Percentiles rank a stretch among this genome's conserved stretches.
phyloP scores from a whole-genome alignment of 2,797 vertebrate species.

The Potorous gilbertii region DNA sequence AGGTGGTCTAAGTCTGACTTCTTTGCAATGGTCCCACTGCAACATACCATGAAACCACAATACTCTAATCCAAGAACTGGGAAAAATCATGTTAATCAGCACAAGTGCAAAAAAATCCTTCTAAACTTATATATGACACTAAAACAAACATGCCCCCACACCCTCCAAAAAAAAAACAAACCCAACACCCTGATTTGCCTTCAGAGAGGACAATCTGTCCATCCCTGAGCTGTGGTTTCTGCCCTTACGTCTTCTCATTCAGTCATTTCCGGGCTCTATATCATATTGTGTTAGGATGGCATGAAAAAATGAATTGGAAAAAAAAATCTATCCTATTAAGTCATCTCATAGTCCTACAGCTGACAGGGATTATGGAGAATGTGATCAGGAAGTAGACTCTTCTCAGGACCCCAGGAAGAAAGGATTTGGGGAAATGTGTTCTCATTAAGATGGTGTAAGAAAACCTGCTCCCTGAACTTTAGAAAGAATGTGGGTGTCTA shows the following conservation, averaged over 20 bases:
- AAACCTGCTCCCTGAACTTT: background rate
- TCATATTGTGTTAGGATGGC: background rate
- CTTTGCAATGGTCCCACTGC: no score
- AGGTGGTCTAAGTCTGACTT: no score
- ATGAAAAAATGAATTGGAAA: background rate
- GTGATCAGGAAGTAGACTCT: background rate
- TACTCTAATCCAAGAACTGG: slow-evolving; percentile 24
- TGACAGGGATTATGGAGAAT: background rate
- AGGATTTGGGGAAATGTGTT: slow-evolving; percentile 3
- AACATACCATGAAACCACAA: no score
- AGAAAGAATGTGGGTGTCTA: slow-evolving; percentile 32
- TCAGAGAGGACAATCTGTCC: background rate
- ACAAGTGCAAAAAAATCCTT: background rate
- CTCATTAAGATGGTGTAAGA: slow-evolving; percentile 19
- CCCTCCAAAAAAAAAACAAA: background rate
- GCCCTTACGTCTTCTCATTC: background rate
- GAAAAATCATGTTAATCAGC: slow-evolving; percentile 62
- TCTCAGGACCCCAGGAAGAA: background rate
- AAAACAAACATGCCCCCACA: background rate
- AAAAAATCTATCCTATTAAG: background rate
- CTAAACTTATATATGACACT: slow-evolving; percentile 32
- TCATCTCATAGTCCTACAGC: background rate
- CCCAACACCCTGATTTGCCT: background rate
- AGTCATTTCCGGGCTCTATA: background rate
- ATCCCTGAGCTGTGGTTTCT: background rate